These are phyloP conservation scores for Rotaria sp. DNA, from an alignment of 2,888 invertebrate genomes.

Conservation along the genomic window DNA sequence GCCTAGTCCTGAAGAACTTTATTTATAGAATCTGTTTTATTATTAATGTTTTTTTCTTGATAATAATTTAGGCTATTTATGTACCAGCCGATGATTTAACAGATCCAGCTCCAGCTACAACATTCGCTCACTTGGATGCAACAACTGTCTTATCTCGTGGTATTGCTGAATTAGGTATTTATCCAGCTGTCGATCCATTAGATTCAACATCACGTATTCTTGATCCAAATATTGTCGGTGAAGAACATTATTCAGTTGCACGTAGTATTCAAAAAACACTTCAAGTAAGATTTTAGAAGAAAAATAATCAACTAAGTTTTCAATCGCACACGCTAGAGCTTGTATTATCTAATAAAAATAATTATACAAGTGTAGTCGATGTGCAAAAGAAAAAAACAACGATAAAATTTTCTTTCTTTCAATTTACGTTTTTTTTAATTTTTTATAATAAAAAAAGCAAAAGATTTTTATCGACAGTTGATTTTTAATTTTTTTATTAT, in stretches of 20 bases:
- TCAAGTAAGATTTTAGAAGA: constrained; percentile 59
- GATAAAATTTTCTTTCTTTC: not conserved
- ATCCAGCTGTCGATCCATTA: constrained; percentile 86
- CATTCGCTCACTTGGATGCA: constrained; percentile 87
- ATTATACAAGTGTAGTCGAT: not conserved
- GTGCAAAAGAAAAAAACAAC: not conserved
- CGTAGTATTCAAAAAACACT: constrained; percentile 85
- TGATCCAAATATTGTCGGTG: constrained; percentile 82
- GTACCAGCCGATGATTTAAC: constrained; percentile 88
- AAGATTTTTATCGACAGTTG: not conserved
- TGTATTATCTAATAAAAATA: not conserved
- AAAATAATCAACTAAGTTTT: constrained; percentile 15
- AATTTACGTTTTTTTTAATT: not conserved
- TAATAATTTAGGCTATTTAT: constrained; percentile 82
- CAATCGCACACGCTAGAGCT: constrained; percentile 42
- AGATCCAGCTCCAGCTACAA: constrained; percentile 86
- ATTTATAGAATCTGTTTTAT: too few relatives aligned
- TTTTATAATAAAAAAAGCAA: not conserved
- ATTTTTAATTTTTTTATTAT: not conserved
- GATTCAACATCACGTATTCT: constrained; percentile 86
- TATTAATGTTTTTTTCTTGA: too few relatives aligned
- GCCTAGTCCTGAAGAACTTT: too few relatives aligned
- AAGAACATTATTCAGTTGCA: constrained; percentile 77
- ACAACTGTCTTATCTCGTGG: constrained; percentile 85
- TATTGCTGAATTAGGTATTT: constrained; percentile 78